These are phyloP conservation scores for Forbesichthys papilliferus DNA, from an alignment of 2,113 vertebrate genomes.

Conservation along the genomic window DNA sequence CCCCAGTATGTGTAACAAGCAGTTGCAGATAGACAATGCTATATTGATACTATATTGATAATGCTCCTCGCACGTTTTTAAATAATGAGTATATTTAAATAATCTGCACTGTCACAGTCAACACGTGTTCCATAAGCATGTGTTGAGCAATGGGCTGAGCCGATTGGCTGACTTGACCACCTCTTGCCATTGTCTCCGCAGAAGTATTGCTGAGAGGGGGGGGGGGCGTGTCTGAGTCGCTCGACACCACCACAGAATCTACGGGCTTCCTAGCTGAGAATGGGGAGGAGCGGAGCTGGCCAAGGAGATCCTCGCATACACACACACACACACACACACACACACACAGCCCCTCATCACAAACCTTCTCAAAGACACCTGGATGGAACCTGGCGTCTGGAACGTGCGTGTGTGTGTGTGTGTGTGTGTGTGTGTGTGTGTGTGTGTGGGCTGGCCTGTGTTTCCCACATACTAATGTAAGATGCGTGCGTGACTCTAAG, in stretches of 20 bases:
- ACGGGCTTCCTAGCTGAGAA: constrained; percentile 26
- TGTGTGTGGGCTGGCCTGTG: background rate
- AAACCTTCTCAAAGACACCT: background rate
- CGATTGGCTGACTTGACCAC: background rate
- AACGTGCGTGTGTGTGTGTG: background rate
- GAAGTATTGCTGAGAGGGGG: constrained; percentile 70
- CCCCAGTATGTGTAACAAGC: no score
- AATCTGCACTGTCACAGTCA: background rate
- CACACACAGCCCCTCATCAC: constrained; percentile 24
- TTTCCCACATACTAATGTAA: background rate
- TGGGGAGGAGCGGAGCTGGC: constrained; percentile 12
- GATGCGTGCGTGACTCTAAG: constrained; percentile 7
- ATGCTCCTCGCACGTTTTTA: no score
- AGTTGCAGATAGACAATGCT: no score
- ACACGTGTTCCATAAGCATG: background rate
- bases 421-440: background rate
- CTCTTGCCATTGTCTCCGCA: constrained; percentile 26
- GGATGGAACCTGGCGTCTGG: constrained; percentile 6
- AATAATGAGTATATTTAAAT: no score
- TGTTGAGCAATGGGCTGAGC: background rate
- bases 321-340: constrained; percentile 15
- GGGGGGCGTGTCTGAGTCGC: constrained; percentile 1
- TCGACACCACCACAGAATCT: constrained; percentile 2
- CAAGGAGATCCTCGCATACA: background rate
- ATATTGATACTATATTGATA: no score